These are phyloP conservation scores for Acanthurus tractus DNA, from an alignment of 2,797 vertebrate genomes.

Conservation along the genomic window DNA sequence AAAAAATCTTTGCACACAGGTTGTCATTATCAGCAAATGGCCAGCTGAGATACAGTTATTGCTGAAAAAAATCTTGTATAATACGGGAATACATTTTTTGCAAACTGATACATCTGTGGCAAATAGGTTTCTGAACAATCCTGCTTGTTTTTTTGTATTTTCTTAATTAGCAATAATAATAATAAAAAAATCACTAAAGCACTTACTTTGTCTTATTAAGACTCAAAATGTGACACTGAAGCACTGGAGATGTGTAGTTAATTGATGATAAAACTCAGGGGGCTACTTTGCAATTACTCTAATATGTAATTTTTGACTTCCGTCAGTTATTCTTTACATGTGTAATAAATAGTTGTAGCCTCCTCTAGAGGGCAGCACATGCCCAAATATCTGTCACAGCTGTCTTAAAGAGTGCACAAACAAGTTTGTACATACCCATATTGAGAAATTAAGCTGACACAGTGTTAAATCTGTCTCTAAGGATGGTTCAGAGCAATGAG, in stretches of 20 bases:
- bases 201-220: conserved; percentile 6
- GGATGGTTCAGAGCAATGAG: conserved; percentile 16
- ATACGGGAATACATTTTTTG: neutral
- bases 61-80: conserved; percentile 12
- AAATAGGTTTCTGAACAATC: neutral
- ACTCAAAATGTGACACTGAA: neutral
- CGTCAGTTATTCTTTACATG: neutral
- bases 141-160: neutral
- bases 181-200: neutral
- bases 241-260: neutral
- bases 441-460: conserved; percentile 36
- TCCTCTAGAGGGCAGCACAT: conserved; percentile 67
- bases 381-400: neutral
- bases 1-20: neutral
- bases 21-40: neutral
- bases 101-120: conserved; percentile 4
- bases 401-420: neutral
- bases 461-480: conserved; percentile 14
- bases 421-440: neutral
- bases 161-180: conserved; percentile 4
- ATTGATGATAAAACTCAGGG: neutral
- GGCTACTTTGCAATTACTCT: neutral
- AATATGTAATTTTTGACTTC: neutral
- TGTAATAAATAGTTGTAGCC: neutral
- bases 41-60: conserved; percentile 4